These are phyloP conservation scores for Microcebus jonahi DNA, from an alignment of 2,113 vertebrate genomes.

Conservation along the genomic window DNA sequence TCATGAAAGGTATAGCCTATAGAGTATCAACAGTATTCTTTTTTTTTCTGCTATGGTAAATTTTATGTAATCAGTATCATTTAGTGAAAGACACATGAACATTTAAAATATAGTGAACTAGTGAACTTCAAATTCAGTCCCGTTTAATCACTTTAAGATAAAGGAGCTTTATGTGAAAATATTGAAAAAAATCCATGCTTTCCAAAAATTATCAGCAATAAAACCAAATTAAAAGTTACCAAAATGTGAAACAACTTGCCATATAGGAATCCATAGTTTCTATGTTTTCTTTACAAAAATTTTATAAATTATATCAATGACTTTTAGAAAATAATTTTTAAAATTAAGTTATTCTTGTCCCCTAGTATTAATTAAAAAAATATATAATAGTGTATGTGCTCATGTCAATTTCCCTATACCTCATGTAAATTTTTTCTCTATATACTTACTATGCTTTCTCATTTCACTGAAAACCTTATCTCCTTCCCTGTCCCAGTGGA, in stretches of 20 bases:
- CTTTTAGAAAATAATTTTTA: background rate
- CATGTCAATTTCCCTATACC: background rate
- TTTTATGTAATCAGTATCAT: background rate
- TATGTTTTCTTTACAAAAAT: background rate
- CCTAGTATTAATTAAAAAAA: background rate
- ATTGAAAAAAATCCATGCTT: background rate
- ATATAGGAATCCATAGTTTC: background rate
- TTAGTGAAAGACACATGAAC: background rate
- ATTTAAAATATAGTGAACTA: background rate
- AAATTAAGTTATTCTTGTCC: background rate
- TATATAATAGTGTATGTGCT: background rate
- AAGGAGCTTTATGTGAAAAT: background rate
- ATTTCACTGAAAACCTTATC: background rate
- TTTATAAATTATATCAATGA: background rate
- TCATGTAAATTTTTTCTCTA: background rate
- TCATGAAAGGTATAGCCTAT: background rate
- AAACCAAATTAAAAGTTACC: background rate
- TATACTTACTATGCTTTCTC: background rate
- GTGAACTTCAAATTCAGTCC: background rate
- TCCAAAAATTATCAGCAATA: background rate
- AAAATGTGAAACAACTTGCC: background rate
- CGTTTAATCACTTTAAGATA: background rate
- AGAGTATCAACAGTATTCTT: background rate
- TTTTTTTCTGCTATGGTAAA: background rate
- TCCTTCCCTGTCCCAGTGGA: background rate